Evolutionary conservation across 2,888 invertebrate genomes (phyloP).

Genomic region (Julus scandinavius): DNA sequence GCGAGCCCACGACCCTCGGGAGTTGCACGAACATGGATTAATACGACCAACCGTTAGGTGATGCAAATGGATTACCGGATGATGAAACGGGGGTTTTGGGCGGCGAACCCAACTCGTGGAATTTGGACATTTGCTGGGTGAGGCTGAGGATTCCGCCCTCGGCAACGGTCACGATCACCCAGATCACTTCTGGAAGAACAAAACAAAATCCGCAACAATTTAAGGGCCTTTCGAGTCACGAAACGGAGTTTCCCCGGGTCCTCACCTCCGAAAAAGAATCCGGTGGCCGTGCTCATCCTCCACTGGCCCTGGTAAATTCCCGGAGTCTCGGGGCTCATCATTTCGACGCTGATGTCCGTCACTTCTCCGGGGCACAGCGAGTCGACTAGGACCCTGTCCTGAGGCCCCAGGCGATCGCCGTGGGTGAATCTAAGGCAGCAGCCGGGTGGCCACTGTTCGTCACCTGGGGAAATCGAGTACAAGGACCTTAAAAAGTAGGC

Average conservation of each 20-base stretch:
- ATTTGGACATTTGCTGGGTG: conserved; percentile 79
- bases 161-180: conserved; percentile 83
- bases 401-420: conserved; percentile 74
- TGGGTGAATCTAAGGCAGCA: conserved; percentile 80
- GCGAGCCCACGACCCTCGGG: neutral
- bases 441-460: conserved; percentile 84
- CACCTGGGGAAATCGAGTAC: conserved; percentile 63
- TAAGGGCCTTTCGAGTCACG: no score
- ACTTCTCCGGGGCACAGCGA: conserved; percentile 80
- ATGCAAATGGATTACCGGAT: conserved; percentile 56
- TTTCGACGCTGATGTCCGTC: conserved; percentile 79
- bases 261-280: conserved; percentile 91
- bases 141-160: conserved; percentile 83
- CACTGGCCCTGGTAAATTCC: conserved; percentile 88
- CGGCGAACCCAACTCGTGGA: conserved; percentile 69
- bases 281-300: conserved; percentile 86
- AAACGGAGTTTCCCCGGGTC: neutral
- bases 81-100: conserved; percentile 59
- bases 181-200: conserved; percentile 75
- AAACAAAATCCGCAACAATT: no score
- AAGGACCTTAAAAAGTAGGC: no score
- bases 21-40: neutral
- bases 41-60: conserved; percentile 50
- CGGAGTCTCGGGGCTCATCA: conserved; percentile 79
- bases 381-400: conserved; percentile 73